A percentile compares a stretch with the other conserved stretches of the same genome.
phyloP scores from a whole-genome alignment of 2,113 vertebrate genomes.

The Vireo altiloquus region DNA sequence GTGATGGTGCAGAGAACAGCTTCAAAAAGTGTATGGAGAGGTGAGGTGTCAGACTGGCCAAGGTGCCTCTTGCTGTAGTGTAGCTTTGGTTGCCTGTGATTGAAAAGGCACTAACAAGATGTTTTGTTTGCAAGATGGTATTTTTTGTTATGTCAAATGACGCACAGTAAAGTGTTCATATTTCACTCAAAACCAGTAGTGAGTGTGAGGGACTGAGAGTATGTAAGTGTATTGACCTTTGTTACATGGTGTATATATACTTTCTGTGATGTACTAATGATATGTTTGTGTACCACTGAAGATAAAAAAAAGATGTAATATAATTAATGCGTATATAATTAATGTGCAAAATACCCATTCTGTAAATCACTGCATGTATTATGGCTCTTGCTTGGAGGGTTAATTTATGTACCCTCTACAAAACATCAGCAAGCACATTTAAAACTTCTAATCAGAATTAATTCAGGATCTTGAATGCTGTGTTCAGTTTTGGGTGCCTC shows the following conservation, averaged over 20 bases:
- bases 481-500: not conserved
- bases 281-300: not conserved
- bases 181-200: not conserved
- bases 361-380: not conserved
- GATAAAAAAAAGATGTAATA: not conserved
- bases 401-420: not conserved
- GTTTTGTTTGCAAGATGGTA: not conserved
- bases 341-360: not conserved
- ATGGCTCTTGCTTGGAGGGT: not conserved
- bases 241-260: not conserved
- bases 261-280: not conserved
- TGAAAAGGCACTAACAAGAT: not conserved
- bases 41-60: not conserved
- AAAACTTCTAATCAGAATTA: not conserved
- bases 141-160: not conserved
- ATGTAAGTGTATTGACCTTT: not conserved
- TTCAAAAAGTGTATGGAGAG: not conserved
- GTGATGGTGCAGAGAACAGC: not conserved
- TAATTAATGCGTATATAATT: not conserved
- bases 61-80: not conserved
- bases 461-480: not conserved
- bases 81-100: not conserved
- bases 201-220: not conserved
- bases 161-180: not conserved
- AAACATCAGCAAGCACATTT: not conserved